Base-by-base conservation (phyloP, 2,888 invertebrate species). In the Tachina fera region DNA sequence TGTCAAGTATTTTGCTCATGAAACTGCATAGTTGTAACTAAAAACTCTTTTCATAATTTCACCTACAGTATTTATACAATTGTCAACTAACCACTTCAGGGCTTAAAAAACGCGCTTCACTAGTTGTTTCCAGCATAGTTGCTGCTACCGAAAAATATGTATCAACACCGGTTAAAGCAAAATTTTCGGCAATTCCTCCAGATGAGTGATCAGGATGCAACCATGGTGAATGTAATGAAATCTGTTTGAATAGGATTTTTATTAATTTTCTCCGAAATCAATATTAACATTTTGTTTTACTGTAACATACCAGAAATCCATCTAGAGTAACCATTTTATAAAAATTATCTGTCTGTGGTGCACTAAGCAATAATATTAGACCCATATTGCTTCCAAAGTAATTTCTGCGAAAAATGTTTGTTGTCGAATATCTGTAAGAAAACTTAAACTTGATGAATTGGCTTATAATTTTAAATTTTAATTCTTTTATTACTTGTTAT, bases 311-410 rank as follows among this genome's bases (percentile, higher is more conserved):
- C 88, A 94, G 94, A 89, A 95, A 94, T 0, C 95, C 95, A 14
- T 90, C 88, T 10, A 93, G 91, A 45, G 92, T 91, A n/a, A 93
- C 89, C 3, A 94, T 84, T 0, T 94, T 93, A 78, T 94, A 94
- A 43, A 94, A 94, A 88, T 95, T 95, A 90, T 96, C 96, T 0
- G 94, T 92, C 0, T 93, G 82, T 87, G 94, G 91, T 0, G 95
- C 93, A 84, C 95, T 94, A 4, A 95, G 74, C 0, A 94, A 86
- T 0, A 96, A 91, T 0, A 90, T 91, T 1, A 96, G 90, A 0
- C 96, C 96, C 22, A 41, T 88, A 83, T 45, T 79, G 86, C 41
- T 68, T 4, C 84, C 82, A 71, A 79, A 77, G n/a, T 84, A 83
- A 0, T 91, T 89, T 1, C 67, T 68, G 3, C 88, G 87, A 5